Conservation (phyloP, 2,888 invertebrate species). For the Minunthozetes semirufus region DNA sequence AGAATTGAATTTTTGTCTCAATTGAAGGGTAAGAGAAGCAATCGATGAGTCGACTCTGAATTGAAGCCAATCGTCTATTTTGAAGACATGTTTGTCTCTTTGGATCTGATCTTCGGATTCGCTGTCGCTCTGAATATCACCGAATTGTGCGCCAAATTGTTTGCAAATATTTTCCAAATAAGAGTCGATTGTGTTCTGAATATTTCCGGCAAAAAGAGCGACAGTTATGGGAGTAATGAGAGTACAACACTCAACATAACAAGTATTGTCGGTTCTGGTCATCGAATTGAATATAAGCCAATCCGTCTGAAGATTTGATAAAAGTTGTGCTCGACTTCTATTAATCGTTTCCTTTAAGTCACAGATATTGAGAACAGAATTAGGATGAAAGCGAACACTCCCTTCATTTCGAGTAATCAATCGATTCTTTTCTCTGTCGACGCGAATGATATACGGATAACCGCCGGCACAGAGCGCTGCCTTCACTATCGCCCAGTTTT, state of each 20-base stretch:
- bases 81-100: constrained; percentile 53
- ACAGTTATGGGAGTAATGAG: constrained; percentile 72
- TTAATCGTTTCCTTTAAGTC: constrained; percentile 45
- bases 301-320: constrained; percentile 59
- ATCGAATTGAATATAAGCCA: constrained; percentile 86
- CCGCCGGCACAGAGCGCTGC: constrained; percentile 78
- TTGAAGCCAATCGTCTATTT: constrained; percentile 67
- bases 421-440: constrained; percentile 59
- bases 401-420: constrained; percentile 60
- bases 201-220: constrained; percentile 63
- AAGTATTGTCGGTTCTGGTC: constrained; percentile 59
- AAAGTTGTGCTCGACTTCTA: constrained; percentile 48
- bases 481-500: constrained; percentile 84
- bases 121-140: constrained; percentile 51
- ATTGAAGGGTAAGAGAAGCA: constrained; percentile 59
- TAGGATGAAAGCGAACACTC: constrained; percentile 58
- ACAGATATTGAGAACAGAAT: constrained; percentile 55
- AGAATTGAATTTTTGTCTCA: constrained; percentile 66
- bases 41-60: constrained; percentile 63
- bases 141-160: neutral
- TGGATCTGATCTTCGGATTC: constrained; percentile 54
- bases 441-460: constrained; percentile 77
- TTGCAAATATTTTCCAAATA: neutral
- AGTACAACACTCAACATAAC: constrained; percentile 70
- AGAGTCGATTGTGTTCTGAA: constrained; percentile 3